These are phyloP conservation scores for Paratilapia polleni DNA, from an alignment of 2,113 vertebrate genomes.

Conservation along the genomic window DNA sequence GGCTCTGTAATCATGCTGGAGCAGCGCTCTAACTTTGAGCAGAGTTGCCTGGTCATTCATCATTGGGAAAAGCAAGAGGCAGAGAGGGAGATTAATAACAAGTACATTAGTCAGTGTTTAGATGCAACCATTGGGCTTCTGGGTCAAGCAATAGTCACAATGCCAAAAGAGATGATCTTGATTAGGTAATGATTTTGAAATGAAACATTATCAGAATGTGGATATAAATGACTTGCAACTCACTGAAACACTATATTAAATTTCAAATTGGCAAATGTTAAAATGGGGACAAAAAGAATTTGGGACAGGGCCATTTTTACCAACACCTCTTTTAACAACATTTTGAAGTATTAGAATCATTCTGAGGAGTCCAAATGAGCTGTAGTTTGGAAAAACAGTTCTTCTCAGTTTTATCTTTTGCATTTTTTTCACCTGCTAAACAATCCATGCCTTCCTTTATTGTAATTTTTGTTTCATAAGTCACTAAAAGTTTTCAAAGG, in stretches of 20 bases:
- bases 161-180: conserved; percentile 63
- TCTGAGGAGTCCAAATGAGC: no score
- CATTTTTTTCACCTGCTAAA: no score
- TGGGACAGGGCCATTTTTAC: neutral
- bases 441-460: no score
- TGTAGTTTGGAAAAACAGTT: no score
- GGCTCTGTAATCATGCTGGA: conserved; percentile 74
- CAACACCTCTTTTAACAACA: neutral
- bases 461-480: no score
- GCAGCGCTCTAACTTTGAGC: conserved; percentile 73
- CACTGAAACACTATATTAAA: neutral
- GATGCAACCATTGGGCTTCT: conserved; percentile 69
- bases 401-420: no score
- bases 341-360: no score
- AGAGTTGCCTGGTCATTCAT: conserved; percentile 71
- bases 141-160: conserved; percentile 58
- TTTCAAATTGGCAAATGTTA: neutral
- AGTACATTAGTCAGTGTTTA: conserved; percentile 80
- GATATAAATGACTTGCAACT: neutral
- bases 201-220: neutral
- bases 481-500: no score
- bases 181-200: conserved; percentile 54
- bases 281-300: neutral
- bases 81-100: conserved; percentile 79
- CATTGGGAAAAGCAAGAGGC: conserved; percentile 68